Conservation (phyloP, 37 sponge, comb jelly and placozoan species). For the Mnemiopsis leidyi region DNA sequence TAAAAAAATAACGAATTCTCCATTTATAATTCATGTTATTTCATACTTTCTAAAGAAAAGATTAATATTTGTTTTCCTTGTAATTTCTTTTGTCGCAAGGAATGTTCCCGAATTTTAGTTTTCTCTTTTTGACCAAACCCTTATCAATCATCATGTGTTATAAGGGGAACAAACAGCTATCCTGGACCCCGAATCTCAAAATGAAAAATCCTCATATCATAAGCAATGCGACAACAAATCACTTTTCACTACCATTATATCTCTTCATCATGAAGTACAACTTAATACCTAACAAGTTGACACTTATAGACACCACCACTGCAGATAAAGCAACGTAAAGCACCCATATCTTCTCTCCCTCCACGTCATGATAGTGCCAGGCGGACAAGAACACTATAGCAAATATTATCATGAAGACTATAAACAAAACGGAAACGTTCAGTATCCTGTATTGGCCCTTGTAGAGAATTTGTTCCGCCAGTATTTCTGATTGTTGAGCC, state of each 20-base stretch:
- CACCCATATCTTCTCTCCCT: neutral
- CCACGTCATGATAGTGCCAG: neutral
- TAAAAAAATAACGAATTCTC: no score
- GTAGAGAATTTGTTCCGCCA: constrained; percentile 23
- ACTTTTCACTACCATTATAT: neutral
- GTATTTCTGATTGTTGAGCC: neutral
- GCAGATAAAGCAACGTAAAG: neutral
- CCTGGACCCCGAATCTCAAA: no score
- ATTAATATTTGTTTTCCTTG: no score
- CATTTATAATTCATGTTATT: no score
- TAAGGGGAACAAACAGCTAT: no score
- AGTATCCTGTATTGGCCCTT: constrained; percentile 28
- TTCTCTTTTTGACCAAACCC: no score
- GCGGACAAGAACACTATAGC: constrained; percentile 17
- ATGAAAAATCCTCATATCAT: no score
- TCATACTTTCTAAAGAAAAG: no score
- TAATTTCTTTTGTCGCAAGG: no score
- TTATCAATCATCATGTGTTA: no score
- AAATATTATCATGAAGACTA: neutral
- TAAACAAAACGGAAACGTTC: constrained; percentile 33
- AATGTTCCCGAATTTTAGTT: no score
- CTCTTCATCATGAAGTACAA: neutral
- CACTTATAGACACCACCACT: neutral
- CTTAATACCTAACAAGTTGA: neutral
- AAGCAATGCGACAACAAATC: no score